Evolutionary conservation across 2,797 vertebrate species (phyloP), one percentile per base, ranked within the genome.

Genomic region (Hybognathus amarus): DNA sequence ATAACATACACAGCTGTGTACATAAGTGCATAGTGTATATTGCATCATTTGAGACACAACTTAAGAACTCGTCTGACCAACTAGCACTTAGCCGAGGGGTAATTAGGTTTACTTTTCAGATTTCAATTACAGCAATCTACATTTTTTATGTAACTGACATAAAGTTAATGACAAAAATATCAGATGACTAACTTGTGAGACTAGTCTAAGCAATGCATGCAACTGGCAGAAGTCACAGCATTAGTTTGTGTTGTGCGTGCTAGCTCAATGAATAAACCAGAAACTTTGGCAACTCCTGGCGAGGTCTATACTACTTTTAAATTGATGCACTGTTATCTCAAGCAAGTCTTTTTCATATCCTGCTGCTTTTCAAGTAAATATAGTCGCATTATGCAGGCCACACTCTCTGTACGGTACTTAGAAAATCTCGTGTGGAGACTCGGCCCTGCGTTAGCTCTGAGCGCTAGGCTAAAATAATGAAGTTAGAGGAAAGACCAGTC

Each of bases 381-480:
- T 42, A 75, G 50, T 75, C n/a, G 1, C 67, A 73, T 82, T 83
- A 85, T 85, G 76, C 70, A 70, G 40, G 40, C 77, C n/a, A 6
- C 56, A 66, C 40, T 81, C 77, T 85, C 69, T 8, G 22, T 73
- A 45, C 77, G n/a, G 47, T 47, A 50, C 24, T 83, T 67, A 36
- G 70, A 70, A 79, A 73, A 50, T 80, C 50, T 83, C 84, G 67
- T 22, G 70, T 71, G 75, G 83, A 75, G 78, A 54, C 67, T 9
- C 10, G 17, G 61, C 61, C 68, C 8, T 30, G 33, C 83, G 82
- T 89, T 84, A 86, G 85, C 84, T 77, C 87, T 86, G 75, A 83
- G 63, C 78, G 79, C 81, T 81, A 38, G 24, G 50, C 63, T 86
- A 79, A 90, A 92, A 93, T 90, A 92, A 93, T 90, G 88, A 92